A percentile compares a stretch with the other conserved stretches of the same genome.
These are phyloP conservation scores for Callipepla squamata DNA, from an alignment of 2,113 vertebrate genomes.

Conservation along the genomic window DNA sequence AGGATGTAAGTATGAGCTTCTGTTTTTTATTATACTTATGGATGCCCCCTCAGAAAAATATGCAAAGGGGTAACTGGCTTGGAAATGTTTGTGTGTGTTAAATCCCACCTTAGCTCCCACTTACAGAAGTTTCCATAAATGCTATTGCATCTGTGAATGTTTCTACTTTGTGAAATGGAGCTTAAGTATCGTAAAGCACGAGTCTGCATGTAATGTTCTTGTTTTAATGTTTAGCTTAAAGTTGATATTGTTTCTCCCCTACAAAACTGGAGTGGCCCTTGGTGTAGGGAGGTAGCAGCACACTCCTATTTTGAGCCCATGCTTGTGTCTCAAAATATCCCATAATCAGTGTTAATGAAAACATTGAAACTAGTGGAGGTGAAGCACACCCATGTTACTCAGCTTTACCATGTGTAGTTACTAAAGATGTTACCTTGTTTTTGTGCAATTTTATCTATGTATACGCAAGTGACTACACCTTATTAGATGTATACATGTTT, in stretches of 20 bases:
- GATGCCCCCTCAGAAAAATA: slow-evolving; percentile 99
- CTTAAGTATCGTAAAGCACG: slow-evolving; percentile 58
- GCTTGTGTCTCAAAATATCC: slow-evolving; percentile 18
- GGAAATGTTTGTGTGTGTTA: slow-evolving; percentile 73
- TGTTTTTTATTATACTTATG: slow-evolving; percentile 97
- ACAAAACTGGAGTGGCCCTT: slow-evolving; percentile 43
- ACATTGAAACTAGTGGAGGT: slow-evolving; percentile 35
- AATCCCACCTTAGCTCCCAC: slow-evolving; percentile 77
- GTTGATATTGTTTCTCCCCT: slow-evolving; percentile 48
- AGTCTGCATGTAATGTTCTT: slow-evolving; percentile 74
- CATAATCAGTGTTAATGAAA: slow-evolving; percentile 25
- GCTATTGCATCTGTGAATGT: slow-evolving; percentile 75
- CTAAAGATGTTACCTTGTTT: slow-evolving; percentile 29
- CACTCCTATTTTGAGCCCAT: slow-evolving; percentile 32
- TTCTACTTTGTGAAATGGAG: slow-evolving; percentile 67
- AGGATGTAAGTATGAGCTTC: slow-evolving; percentile 99
- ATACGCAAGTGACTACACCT: slow-evolving; percentile 7
- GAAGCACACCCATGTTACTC: not conserved
- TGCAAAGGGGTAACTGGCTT: slow-evolving; percentile 98
- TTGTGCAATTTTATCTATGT: slow-evolving; percentile 11
- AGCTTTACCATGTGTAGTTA: slow-evolving; percentile 12
- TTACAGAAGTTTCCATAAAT: slow-evolving; percentile 76
- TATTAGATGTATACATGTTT: slow-evolving; percentile 25
- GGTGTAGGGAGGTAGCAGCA: slow-evolving; percentile 46
- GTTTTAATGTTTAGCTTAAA: slow-evolving; percentile 70